phyloP scores from a whole-genome alignment of 2,797 vertebrate species.

The Rhynchotus rufescens region DNA sequence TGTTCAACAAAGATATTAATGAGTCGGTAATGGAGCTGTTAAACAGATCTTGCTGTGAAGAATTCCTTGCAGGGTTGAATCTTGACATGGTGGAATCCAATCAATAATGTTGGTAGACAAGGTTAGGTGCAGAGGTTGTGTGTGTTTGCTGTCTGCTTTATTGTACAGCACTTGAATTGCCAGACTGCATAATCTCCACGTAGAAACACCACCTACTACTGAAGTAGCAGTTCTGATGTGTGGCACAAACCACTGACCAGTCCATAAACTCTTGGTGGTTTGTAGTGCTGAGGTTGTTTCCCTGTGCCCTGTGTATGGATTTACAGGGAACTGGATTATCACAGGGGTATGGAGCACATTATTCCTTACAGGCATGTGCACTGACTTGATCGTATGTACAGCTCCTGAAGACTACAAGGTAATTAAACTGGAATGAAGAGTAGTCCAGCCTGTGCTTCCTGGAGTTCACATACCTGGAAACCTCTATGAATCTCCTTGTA shows the following conservation, averaged over 20 bases:
- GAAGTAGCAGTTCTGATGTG: neutral
- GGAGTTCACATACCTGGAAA: neutral
- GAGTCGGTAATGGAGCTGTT: conserved; percentile 83
- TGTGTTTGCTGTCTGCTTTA: neutral
- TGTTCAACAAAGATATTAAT: conserved; percentile 77
- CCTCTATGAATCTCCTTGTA: neutral
- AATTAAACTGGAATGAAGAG: neutral
- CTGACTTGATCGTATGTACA: neutral
- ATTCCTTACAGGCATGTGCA: neutral
- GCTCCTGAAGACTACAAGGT: neutral
- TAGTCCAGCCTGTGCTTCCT: neutral
- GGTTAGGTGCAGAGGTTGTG: neutral
- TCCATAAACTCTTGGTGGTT: neutral
- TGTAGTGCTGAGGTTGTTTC: neutral
- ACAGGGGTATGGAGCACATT: neutral
- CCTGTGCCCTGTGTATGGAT: neutral
- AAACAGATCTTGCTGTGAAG: conserved; percentile 76
- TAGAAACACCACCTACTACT: neutral
- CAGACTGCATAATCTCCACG: neutral
- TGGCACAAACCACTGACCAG: neutral
- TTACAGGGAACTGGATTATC: neutral
- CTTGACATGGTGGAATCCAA: conserved; percentile 71
- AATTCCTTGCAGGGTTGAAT: conserved; percentile 77
- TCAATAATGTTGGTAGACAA: conserved; percentile 24
- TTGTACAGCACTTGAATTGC: neutral